phyloP scores from a whole-genome alignment of 1,140 invertebrate species.

The Dreissena polymorpha region DNA sequence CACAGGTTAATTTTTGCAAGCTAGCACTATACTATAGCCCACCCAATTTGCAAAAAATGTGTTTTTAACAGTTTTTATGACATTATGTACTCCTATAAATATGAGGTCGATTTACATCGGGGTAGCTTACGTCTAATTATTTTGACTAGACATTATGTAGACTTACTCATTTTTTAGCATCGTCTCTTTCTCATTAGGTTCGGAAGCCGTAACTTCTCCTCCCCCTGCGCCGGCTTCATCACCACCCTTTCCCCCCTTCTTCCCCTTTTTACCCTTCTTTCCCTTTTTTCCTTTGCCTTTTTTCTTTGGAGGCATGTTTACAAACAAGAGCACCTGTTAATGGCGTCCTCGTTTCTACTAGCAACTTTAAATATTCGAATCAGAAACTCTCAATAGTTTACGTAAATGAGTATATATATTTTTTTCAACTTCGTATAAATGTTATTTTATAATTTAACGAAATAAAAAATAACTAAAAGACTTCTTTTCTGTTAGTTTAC shows the following conservation, averaged over 20 bases:
- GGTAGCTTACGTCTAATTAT: too few relatives aligned
- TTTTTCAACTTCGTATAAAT: too few relatives aligned
- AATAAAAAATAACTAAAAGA: too few relatives aligned
- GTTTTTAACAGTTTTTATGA: too few relatives aligned
- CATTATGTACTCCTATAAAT: too few relatives aligned
- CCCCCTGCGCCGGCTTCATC: slow-evolving; percentile 55
- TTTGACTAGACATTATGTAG: too few relatives aligned
- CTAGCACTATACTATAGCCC: too few relatives aligned
- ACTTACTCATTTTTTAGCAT: slow-evolving; percentile 76
- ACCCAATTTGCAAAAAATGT: too few relatives aligned
- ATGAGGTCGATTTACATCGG: too few relatives aligned
- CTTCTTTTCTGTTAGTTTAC: too few relatives aligned
- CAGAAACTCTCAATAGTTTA: neutral
- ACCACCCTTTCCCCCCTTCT: slow-evolving; percentile 59
- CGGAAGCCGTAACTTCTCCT: slow-evolving; percentile 63
- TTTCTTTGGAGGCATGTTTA: slow-evolving; percentile 76
- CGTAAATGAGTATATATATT: slow-evolving; percentile 9
- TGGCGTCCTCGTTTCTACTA: slow-evolving; percentile 40
- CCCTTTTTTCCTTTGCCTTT: slow-evolving; percentile 69
- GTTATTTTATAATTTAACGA: too few relatives aligned
- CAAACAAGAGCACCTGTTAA: slow-evolving; percentile 26
- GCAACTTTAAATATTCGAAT: slow-evolving; percentile 20
- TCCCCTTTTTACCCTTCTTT: slow-evolving; percentile 71
- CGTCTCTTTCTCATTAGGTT: slow-evolving; percentile 75
- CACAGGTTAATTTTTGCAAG: too few relatives aligned